Conservation (phyloP, 2,113 vertebrate species). For the Myiopsitta monachus region DNA sequence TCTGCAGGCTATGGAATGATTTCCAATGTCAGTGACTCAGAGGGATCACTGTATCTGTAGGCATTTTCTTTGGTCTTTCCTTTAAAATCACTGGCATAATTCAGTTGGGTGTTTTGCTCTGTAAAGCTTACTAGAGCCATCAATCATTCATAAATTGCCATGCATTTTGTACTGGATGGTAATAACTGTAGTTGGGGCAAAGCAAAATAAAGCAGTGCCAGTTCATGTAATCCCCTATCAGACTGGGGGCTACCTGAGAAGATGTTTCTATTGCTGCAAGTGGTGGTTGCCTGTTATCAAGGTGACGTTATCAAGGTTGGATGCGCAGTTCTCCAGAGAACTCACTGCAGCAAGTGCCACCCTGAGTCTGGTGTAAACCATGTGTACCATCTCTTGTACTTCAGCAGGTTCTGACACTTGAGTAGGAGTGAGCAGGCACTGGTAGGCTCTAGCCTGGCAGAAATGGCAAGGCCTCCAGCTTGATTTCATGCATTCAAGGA, state of each 20-base stretch:
- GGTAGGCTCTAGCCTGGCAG: background rate
- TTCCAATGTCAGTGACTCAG: background rate
- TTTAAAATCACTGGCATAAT: background rate
- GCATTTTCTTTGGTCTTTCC: background rate
- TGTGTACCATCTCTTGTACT: background rate
- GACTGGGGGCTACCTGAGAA: slow-evolving; percentile 6
- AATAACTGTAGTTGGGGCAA: background rate
- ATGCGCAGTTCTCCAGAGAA: background rate
- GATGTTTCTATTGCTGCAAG: background rate
- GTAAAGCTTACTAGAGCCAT: background rate
- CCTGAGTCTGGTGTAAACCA: background rate
- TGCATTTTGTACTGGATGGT: background rate
- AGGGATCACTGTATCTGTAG: background rate
- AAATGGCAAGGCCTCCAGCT: background rate
- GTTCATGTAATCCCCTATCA: background rate
- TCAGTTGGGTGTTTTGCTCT: background rate
- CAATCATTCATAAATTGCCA: background rate
- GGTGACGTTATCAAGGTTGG: background rate
- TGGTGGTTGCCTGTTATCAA: background rate
- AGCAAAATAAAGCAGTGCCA: background rate
- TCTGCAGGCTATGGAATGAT: background rate
- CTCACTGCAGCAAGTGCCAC: background rate
- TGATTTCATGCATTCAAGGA: background rate
- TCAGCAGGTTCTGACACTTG: background rate
- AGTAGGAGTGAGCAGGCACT: background rate